Evolutionary conservation across 2,888 invertebrate genomes (phyloP), one percentile per base, ranked within the genome.

Genomic region (Hemistola chrysoprasaria): DNA sequence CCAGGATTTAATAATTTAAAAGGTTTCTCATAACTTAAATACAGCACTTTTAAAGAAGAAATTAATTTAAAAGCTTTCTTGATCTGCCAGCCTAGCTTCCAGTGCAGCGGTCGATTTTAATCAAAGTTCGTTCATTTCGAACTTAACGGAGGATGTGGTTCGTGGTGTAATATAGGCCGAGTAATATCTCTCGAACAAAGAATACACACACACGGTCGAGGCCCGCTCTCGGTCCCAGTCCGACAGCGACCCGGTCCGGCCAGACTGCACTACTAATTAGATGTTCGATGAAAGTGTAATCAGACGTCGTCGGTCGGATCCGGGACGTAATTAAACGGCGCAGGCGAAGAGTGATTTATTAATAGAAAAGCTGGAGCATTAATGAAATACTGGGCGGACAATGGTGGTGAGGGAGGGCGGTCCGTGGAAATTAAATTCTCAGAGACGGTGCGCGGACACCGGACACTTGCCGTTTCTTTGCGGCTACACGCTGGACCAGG

Each of bases 201-300:
- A 84, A 82, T 78, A 83, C 81, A 82, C 72, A 82, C 72, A 77
- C 78, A 77, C 72, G 66, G 72, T 67, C 44, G 43, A 57, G 56
- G 48, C 56, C 54, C 44, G 47, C 10, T 25, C 20, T 6, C 8
- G 22, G 8, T 3, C 20, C 8, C 8, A 22, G 16, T 3, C 16
- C 34, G 36, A n/a, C n/a, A n/a, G n/a, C n/a, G 26, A 23, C 25
- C 30, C n/a, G 61, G 57, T 58, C 57, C 64, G 65, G 62, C 66
- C 69, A 69, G 73, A 70, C 78, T 86, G 88, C 86, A 86, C 81
- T 83, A 74, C 84, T 86, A 87, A 87, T 88, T 87, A 88, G 84
- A 86, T 84, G 87, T 86, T 87, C 88, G 85, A 88, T 87, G 86
- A 87, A 85, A 87, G 78, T 86, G 88, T 88, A 86, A 88, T 88